phyloP scores from a whole-genome alignment of 2,797 vertebrate species.

The Hypotaenidia okinawae region DNA sequence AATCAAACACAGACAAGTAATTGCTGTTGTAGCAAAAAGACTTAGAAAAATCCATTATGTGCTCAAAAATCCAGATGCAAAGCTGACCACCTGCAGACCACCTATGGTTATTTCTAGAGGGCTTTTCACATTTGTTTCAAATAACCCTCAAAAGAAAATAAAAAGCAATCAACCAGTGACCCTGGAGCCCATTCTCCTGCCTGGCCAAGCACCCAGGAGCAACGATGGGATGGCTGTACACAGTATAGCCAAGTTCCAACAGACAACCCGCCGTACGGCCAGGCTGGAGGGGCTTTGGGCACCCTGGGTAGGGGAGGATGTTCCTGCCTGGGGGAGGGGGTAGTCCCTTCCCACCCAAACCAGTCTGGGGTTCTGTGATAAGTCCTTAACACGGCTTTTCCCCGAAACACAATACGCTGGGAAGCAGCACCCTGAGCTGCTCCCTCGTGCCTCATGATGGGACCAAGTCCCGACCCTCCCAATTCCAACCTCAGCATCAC shows the following conservation, averaged over 20 bases:
- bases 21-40: not conserved
- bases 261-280: not conserved
- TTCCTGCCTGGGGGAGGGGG: too few species aligned
- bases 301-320: too few species aligned
- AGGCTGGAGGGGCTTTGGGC: too few species aligned
- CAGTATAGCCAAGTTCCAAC: slow-evolving; percentile 77
- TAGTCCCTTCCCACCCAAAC: too few species aligned
- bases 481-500: not conserved
- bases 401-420: not conserved
- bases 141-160: not conserved
- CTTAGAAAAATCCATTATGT: not conserved
- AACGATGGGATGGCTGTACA: slow-evolving; percentile 27
- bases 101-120: not conserved
- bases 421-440: not conserved
- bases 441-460: fast-evolving
- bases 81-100: not conserved
- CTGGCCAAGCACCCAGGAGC: not conserved
- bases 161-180: not conserved
- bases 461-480: not conserved
- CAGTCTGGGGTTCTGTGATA: not conserved
- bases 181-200: not conserved
- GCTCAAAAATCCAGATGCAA: not conserved
- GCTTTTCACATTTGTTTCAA: not conserved
- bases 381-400: not conserved
- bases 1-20: not conserved